These are phyloP conservation scores for Trididemnum clinides DNA, from an alignment of 23 tunicate genomes.

Conservation along the genomic window DNA sequence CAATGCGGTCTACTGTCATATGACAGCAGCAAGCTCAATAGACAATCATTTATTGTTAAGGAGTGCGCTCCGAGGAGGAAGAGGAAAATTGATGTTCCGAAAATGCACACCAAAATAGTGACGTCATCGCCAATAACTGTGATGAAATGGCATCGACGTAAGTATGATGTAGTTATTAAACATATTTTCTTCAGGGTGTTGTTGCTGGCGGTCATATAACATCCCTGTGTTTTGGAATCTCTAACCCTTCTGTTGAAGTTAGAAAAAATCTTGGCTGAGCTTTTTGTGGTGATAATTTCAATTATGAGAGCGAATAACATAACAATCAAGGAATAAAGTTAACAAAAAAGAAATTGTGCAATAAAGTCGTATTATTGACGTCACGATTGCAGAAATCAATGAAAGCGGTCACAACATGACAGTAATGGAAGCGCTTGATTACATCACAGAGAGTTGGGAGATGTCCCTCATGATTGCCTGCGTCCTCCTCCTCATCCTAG, in stretches of 20 bases:
- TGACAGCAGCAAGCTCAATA: too few species aligned
- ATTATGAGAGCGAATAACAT: too few species aligned
- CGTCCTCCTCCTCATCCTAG: slow-evolving; percentile 22
- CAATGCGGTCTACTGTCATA: too few species aligned
- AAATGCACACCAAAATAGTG: not conserved
- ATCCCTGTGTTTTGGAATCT: too few species aligned
- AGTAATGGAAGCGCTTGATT: slow-evolving; percentile 21
- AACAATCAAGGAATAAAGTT: too few species aligned
- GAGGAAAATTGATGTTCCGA: not conserved
- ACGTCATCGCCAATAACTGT: slow-evolving; percentile 11
- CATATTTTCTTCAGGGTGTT: too few species aligned
- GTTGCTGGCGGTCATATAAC: too few species aligned
- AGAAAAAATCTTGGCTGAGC: too few species aligned
- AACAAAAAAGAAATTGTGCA: too few species aligned
- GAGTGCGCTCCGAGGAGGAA: not conserved
- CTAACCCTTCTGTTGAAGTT: too few species aligned
- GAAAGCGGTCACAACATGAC: slow-evolving; percentile 33
- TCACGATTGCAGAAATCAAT: slow-evolving; percentile 13
- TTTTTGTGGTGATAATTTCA: too few species aligned
- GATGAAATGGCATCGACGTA: slow-evolving; percentile 5
- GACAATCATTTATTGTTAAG: not conserved
- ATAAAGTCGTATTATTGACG: too few species aligned
- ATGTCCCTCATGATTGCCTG: slow-evolving; percentile 6
- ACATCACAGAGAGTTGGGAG: slow-evolving; percentile 43
- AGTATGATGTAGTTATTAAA: not conserved